Conservation (phyloP, 2,888 invertebrate genomes). For the Drosophila subsilvestris region DNA sequence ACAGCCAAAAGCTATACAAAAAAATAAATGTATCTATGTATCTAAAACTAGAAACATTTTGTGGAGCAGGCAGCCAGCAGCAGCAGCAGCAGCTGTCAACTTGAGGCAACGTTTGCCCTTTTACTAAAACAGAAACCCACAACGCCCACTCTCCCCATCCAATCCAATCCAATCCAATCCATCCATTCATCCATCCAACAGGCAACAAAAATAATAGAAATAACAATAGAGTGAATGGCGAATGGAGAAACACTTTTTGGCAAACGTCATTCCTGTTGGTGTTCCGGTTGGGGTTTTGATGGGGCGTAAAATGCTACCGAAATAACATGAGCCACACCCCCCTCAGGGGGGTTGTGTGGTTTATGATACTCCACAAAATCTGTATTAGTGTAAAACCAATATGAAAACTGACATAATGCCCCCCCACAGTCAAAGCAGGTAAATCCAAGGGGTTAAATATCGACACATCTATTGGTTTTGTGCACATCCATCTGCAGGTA, state of each 20-base stretch:
- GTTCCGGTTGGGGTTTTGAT: not conserved
- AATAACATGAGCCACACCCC: slow-evolving; percentile 14
- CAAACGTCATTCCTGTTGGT: slow-evolving; percentile 25
- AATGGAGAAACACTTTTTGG: slow-evolving; percentile 39
- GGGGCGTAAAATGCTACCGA: slow-evolving; percentile 34
- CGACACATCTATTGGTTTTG: too few species aligned
- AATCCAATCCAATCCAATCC: too few species aligned
- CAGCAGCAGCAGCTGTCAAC: slow-evolving; percentile 44
- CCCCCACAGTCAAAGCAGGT: too few species aligned
- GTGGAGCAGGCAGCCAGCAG: slow-evolving; percentile 17
- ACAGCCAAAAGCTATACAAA: slow-evolving; percentile 8
- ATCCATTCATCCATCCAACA: not conserved
- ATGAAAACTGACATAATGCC: slow-evolving; percentile 53
- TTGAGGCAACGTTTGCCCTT: slow-evolving; percentile 64
- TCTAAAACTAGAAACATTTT: slow-evolving; percentile 18
- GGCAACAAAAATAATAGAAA: slow-evolving; percentile 14
- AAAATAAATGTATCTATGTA: too few species aligned
- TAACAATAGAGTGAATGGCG: slow-evolving; percentile 20
- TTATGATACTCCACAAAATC: slow-evolving; percentile 33
- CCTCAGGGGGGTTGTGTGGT: not conserved
- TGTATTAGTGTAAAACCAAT: slow-evolving; percentile 58
- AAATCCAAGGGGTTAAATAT: too few species aligned
- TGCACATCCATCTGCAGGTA: too few species aligned
- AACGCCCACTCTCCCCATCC: slow-evolving; percentile 9
- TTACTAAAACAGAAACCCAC: slow-evolving; percentile 52